Base-by-base conservation (phyloP, 2,113 vertebrate genomes). In the Menidia beryllina region DNA sequence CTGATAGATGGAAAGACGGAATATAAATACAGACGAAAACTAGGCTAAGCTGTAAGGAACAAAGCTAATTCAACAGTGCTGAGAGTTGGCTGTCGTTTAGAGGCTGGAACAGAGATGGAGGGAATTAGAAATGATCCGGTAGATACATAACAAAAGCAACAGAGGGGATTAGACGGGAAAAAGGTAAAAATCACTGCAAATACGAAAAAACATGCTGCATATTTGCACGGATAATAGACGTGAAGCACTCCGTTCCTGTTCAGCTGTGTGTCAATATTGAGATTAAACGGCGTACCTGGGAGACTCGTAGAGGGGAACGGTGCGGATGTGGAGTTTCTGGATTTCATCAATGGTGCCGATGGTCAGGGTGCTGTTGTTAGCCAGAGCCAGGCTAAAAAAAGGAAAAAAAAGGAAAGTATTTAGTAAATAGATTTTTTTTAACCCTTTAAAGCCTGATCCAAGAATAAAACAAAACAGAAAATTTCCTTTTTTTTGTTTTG, bases 341-440 rank as follows among this genome's bases (percentile, higher is more conserved):
- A 99, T 99, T 91, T 99, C 98, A 0, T 99, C 97, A 0, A 99
- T 99, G 79, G 98, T 99, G 45, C 97, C 98, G 0, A 99, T 99
- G 20, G 98, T 99, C 85, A 99, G 89, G 17, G 98, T 99, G 93
- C 98, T 99, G 92, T 99, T 99, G 75, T 99, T 99, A 65, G 97
- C 98, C 86, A 99, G 81, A 0, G 97, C 98, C 93, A 99, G 83
- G 84, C 98, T 99, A n/a, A 27, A 24, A 21, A 54, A 12, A 3
- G 3, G 7, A 36, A 64, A 23, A 41, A 21, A 54, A 26, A 34
- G 23, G 57, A 25, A 21, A n/a, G n/a, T n/a, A n/a, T n/a, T n/a
- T n/a, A n/a, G n/a, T n/a, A n/a, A n/a, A n/a, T n/a, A n/a, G n/a
- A n/a, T n/a, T n/a, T n/a, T n/a, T n/a, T n/a, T n/a, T n/a, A n/a